phyloP scores from a whole-genome alignment of 2,113 vertebrate species.

The Balaenoptera acutorostrata region DNA sequence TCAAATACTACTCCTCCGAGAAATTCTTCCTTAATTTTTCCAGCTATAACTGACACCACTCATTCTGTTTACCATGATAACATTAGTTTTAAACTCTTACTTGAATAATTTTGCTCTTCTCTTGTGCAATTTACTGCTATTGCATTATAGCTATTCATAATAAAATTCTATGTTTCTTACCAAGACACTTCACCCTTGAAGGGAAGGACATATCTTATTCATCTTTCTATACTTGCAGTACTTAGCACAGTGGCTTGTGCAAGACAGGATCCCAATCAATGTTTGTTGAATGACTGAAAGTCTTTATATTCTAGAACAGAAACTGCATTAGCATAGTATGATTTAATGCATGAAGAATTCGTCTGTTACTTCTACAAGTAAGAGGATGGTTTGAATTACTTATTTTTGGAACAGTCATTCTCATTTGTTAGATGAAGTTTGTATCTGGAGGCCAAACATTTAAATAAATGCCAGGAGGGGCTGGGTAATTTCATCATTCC shows the following conservation, averaged over 20 bases:
- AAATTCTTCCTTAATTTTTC: neutral
- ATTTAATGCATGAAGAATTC: constrained; percentile 30
- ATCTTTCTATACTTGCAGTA: neutral
- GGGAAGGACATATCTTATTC: neutral
- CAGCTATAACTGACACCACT: neutral
- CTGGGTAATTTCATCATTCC: constrained; percentile 47
- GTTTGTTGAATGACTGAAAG: constrained; percentile 16
- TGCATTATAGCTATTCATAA: neutral
- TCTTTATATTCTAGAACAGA: constrained; percentile 44
- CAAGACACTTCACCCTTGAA: neutral
- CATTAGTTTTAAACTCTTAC: neutral
- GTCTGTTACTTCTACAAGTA: constrained; percentile 22
- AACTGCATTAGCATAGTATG: neutral
- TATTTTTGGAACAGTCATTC: constrained; percentile 22
- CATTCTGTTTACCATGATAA: neutral
- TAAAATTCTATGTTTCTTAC: neutral
- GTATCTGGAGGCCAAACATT: constrained; percentile 53
- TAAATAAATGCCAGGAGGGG: constrained; percentile 44
- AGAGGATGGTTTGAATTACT: constrained; percentile 8
- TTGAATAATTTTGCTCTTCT: constrained; percentile 20
- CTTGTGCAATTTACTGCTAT: neutral
- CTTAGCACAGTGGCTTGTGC: neutral
- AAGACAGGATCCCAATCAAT: neutral
- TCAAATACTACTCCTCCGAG: neutral
- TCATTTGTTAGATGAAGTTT: constrained; percentile 51